phyloP scores from a whole-genome alignment of 2,797 vertebrate genomes.

The Micromesistius poutassou region DNA sequence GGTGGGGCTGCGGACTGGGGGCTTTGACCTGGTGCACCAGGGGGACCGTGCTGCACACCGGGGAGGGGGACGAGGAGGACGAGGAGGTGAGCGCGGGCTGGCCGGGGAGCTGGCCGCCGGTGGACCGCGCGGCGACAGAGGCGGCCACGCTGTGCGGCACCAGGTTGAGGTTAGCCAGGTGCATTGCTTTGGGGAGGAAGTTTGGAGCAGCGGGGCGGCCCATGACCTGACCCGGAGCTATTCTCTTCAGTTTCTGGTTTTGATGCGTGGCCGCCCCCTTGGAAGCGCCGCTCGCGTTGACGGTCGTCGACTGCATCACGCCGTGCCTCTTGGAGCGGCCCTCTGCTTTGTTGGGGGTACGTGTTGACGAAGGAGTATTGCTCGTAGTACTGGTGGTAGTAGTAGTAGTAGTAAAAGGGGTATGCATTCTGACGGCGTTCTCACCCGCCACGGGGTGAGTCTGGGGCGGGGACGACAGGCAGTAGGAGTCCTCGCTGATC shows the following conservation, averaged over 20 bases:
- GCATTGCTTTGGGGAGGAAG: constrained; percentile 92
- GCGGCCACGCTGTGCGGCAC: constrained; percentile 94
- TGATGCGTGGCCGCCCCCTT: constrained; percentile 61
- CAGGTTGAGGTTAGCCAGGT: constrained; percentile 94
- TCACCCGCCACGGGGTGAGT: constrained; percentile 54
- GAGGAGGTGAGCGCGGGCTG: constrained; percentile 65
- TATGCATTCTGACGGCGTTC: constrained; percentile 52
- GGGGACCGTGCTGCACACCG: constrained; percentile 80
- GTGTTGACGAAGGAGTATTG: constrained; percentile 44
- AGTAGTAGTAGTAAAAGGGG: constrained; percentile 19
- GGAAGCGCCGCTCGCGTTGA: constrained; percentile 48
- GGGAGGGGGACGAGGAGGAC: constrained; percentile 76
- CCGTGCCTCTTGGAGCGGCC: constrained; percentile 42
- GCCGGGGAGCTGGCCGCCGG: constrained; percentile 67
- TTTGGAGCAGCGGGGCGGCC: constrained; percentile 59
- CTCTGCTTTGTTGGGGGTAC: constrained; percentile 58
- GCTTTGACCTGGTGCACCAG: constrained; percentile 93
- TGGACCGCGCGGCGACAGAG: constrained; percentile 81
- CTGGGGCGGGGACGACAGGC: constrained; percentile 60
- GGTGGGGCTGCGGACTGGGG: constrained; percentile 68
- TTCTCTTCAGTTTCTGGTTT: constrained; percentile 67
- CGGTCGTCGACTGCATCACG: constrained; percentile 42
- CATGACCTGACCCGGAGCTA: constrained; percentile 15
- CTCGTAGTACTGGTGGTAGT: neutral
- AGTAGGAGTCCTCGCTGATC: constrained; percentile 74